Evolutionary conservation across 2,888 invertebrate species (phyloP).

Genomic region (Barypeithes pellucidus): DNA sequence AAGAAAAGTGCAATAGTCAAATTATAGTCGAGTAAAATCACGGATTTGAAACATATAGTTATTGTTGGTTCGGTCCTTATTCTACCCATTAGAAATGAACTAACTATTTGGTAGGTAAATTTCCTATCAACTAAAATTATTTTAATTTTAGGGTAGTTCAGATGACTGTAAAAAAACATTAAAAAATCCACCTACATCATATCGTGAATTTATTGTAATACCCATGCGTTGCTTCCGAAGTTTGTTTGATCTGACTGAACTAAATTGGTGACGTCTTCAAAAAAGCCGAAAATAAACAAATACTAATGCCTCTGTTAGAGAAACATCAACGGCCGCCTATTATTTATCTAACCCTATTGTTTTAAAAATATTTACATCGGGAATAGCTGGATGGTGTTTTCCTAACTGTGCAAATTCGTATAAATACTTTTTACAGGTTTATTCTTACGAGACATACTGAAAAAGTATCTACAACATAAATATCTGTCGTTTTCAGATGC

Average conservation of each 20-base stretch:
- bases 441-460: neutral
- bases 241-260: neutral
- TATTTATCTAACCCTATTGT: conserved; percentile 48
- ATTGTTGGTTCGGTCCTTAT: too few species aligned
- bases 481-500: too few species aligned
- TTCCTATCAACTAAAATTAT: too few species aligned
- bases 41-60: too few species aligned
- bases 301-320: conserved; percentile 44
- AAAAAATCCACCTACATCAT: too few species aligned
- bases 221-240: too few species aligned
- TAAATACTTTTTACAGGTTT: conserved; percentile 20
- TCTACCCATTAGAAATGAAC: too few species aligned
- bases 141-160: too few species aligned
- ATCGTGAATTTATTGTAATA: too few species aligned
- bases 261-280: neutral
- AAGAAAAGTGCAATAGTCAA: neutral
- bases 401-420: conserved; percentile 39
- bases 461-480: neutral
- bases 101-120: too few species aligned
- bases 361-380: conserved; percentile 48
- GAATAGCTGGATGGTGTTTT: conserved; percentile 43
- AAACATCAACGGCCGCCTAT: conserved; percentile 18
- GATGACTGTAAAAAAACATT: too few species aligned
- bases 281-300: conserved; percentile 30
- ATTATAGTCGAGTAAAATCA: neutral